These are phyloP conservation scores for Sebastes goodei DNA, from an alignment of 2,797 vertebrate genomes.

Conservation along the genomic window DNA sequence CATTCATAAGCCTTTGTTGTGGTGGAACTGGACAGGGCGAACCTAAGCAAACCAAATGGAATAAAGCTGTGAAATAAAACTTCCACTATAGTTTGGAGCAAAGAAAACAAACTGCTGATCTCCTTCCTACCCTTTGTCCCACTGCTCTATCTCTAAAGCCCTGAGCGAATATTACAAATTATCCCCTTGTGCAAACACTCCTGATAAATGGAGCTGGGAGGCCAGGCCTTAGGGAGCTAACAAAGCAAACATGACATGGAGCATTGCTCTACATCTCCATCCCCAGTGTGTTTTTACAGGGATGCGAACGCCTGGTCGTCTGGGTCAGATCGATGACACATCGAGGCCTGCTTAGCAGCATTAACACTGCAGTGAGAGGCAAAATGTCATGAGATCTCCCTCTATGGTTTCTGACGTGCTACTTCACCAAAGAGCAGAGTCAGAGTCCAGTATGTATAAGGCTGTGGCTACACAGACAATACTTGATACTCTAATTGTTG, in stretches of 20 bases:
- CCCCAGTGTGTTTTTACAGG: conserved; percentile 64
- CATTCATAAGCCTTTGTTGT: conserved; percentile 7
- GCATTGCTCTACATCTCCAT: conserved; percentile 53
- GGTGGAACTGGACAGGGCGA: not conserved
- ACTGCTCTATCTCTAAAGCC: conserved; percentile 50
- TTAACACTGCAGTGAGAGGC: conserved; percentile 15
- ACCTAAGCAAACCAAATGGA: conserved; percentile 28
- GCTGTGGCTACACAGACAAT: not conserved
- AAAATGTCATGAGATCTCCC: conserved; percentile 20
- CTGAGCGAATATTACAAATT: conserved; percentile 72
- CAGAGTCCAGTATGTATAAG: not conserved
- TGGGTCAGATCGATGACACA: conserved; percentile 54
- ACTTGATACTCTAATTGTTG: not conserved
- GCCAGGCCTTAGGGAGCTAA: conserved; percentile 57
- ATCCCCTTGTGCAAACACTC: conserved; percentile 72
- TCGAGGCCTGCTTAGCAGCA: conserved; percentile 21
- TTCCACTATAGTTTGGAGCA: conserved; percentile 31
- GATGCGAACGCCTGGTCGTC: conserved; percentile 45
- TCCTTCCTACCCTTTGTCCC: conserved; percentile 51
- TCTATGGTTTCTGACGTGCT: not conserved
- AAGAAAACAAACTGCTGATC: conserved; percentile 46
- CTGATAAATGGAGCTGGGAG: conserved; percentile 66
- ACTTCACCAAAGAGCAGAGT: not conserved
- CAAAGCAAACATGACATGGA: conserved; percentile 73
- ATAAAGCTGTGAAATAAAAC: conserved; percentile 17